Percentiles rank a stretch among this genome's conserved stretches.
Conservation (phyloP, 2,113 vertebrate genomes). For the Lamprologus speciosus region DNA sequence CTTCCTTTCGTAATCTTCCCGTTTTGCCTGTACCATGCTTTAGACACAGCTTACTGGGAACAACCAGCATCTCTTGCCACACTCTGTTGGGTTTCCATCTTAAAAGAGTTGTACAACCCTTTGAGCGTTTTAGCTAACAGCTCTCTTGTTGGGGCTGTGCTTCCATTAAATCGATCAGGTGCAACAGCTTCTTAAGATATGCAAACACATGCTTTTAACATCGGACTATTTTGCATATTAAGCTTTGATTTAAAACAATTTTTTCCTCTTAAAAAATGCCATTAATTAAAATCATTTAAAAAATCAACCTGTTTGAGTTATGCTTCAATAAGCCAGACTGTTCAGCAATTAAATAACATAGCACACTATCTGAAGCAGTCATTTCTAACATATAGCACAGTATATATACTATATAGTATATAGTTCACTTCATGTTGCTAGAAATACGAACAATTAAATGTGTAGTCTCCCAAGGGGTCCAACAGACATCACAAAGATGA, state of each 20-base stretch:
- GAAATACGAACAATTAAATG: background rate
- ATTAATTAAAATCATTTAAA: background rate
- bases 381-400: background rate
- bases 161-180: background rate
- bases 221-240: background rate
- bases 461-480: background rate
- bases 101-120: background rate
- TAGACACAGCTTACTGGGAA: background rate
- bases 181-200: background rate
- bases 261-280: background rate
- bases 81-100: background rate
- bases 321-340: background rate
- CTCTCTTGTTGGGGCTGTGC: background rate
- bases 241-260: background rate
- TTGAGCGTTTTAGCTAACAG: background rate
- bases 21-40: background rate
- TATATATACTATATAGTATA: background rate
- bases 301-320: background rate
- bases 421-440: background rate
- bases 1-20: background rate
- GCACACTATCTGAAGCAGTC: background rate
- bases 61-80: background rate
- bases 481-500: background rate
- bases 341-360: background rate
- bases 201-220: background rate